These are phyloP conservation scores for Platysternon megacephalum DNA, from an alignment of 2,113 vertebrate genomes.

Conservation along the genomic window DNA sequence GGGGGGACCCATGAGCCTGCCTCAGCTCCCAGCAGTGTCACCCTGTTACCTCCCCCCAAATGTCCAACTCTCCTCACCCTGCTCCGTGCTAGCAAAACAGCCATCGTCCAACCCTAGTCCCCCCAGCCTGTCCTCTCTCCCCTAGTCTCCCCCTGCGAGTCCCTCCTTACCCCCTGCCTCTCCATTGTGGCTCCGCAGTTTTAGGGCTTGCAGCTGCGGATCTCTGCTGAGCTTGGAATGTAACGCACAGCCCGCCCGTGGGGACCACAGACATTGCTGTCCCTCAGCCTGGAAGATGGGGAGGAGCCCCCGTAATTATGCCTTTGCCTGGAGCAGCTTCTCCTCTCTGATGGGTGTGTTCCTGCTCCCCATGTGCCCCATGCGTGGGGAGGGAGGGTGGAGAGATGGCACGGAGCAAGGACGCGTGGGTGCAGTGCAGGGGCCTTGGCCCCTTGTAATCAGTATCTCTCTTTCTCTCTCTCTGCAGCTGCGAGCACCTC, in stretches of 20 bases:
- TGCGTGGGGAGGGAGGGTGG: too few relatives aligned
- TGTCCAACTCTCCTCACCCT: background rate
- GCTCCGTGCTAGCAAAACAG: background rate
- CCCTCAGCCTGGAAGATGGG: too few relatives aligned
- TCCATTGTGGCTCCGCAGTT: background rate
- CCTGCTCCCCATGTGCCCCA: too few relatives aligned
- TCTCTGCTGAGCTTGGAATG: background rate
- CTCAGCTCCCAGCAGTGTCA: background rate
- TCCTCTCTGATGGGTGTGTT: background rate
- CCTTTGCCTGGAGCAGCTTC: background rate
- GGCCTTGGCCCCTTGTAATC: fast-evolving
- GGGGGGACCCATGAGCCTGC: background rate
- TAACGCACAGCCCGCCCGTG: fast-evolving
- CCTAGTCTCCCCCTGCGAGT: background rate
- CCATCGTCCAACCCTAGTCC: background rate
- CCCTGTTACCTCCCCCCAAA: too few relatives aligned
- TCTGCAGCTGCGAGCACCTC: conserved; percentile 77
- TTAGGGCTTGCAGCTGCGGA: background rate
- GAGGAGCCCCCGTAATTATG: background rate
- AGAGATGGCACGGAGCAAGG: background rate
- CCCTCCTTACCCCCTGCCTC: background rate
- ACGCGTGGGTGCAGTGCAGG: fast-evolving
- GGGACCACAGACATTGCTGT: background rate
- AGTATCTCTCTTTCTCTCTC: conserved; percentile 3
- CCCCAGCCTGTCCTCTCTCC: background rate